Conservation (phyloP, 2,797 vertebrate genomes). For the Euphonia xanthogaster region DNA sequence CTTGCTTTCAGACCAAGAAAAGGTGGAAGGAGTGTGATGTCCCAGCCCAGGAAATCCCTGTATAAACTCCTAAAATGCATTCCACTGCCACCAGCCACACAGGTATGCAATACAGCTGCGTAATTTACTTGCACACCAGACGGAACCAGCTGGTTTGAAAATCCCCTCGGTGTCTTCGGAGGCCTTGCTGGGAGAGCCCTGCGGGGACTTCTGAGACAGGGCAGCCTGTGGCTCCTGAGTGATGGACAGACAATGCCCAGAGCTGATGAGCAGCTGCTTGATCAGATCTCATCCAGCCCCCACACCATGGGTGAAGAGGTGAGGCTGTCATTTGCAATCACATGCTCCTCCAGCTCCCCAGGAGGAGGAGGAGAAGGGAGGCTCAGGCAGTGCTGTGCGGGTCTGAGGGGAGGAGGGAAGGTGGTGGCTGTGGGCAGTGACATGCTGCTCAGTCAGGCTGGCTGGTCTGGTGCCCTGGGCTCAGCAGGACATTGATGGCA, state of each 20-base stretch:
- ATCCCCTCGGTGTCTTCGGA: not conserved
- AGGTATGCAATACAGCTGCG: not conserved
- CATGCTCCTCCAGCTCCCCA: not conserved
- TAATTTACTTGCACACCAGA: not conserved
- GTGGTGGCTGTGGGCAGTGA: rapidly evolving
- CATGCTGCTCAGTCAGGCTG: not conserved
- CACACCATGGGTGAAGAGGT: not conserved
- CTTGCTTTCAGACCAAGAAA: not conserved
- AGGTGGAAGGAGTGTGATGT: not conserved
- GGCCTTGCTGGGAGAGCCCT: not conserved
- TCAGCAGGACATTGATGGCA: rapidly evolving
- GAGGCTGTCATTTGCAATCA: conserved; percentile 24
- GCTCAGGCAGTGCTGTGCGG: not conserved
- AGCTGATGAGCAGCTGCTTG: conserved; percentile 1
- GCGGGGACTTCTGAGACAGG: rapidly evolving
- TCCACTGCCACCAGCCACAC: not conserved
- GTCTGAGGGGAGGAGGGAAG: not conserved
- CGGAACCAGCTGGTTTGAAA: not conserved
- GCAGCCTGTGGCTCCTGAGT: not conserved
- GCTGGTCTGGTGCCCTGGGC: not conserved
- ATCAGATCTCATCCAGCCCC: not conserved
- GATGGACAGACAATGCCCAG: not conserved
- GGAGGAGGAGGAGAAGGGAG: not conserved
- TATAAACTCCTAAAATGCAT: not conserved
- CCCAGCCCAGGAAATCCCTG: not conserved